These are phyloP conservation scores for Puntigrus tetrazona DNA, from an alignment of 2,113 vertebrate species.

Conservation along the genomic window DNA sequence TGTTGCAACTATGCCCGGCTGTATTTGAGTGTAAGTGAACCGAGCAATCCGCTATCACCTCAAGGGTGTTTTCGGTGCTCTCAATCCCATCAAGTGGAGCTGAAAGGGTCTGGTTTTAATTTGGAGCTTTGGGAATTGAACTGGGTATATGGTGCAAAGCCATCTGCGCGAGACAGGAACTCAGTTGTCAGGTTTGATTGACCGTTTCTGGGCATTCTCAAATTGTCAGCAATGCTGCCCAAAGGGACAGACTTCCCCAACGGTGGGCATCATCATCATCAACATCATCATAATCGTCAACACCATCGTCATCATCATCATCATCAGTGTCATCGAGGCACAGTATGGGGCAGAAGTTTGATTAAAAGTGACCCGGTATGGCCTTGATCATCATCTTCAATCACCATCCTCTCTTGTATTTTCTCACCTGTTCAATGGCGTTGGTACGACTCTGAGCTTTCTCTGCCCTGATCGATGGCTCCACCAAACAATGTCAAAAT, in stretches of 20 bases:
- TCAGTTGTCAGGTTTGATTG: slow-evolving; percentile 42
- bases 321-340: slow-evolving; percentile 40
- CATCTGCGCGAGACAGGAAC: slow-evolving; percentile 27
- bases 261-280: slow-evolving; percentile 46
- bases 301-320: slow-evolving; percentile 37
- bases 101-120: slow-evolving; percentile 39
- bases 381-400: slow-evolving; percentile 49
- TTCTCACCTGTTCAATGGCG: slow-evolving; percentile 8
- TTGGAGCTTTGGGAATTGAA: slow-evolving; percentile 38
- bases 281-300: slow-evolving; percentile 53
- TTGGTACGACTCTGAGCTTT: slow-evolving; percentile 19
- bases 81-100: slow-evolving; percentile 33
- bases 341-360: slow-evolving; percentile 42
- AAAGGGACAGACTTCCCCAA: slow-evolving; percentile 31
- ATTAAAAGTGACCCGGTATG: slow-evolving; percentile 51
- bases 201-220: slow-evolving; percentile 35
- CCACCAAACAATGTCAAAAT: slow-evolving; percentile 47
- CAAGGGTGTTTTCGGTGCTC: slow-evolving; percentile 21
- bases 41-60: slow-evolving; percentile 5
- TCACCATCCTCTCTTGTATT: slow-evolving; percentile 38
- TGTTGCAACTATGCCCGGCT: slow-evolving; percentile 5
- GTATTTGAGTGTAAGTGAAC: background rate
- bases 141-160: background rate
- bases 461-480: slow-evolving; percentile 35
- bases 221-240: slow-evolving; percentile 37